These are phyloP conservation scores for Nematolebias whitei DNA, from an alignment of 2,113 vertebrate species.

Conservation along the genomic window DNA sequence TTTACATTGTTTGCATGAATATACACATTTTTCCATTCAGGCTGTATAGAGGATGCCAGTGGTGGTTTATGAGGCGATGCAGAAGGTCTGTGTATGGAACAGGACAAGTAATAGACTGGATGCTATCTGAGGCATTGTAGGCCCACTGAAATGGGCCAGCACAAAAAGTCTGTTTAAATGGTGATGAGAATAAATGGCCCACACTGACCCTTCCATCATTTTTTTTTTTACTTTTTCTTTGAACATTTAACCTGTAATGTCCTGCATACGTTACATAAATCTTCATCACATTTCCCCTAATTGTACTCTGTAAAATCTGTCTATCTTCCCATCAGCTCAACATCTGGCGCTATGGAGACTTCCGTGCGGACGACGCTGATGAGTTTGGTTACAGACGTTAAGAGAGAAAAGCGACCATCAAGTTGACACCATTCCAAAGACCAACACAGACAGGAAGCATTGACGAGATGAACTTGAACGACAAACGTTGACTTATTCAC, in stretches of 20 bases:
- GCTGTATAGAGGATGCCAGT: slow-evolving; percentile 20
- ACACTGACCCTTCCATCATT: neutral
- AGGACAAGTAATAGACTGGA: slow-evolving; percentile 51
- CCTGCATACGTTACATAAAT: slow-evolving; percentile 13
- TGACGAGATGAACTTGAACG: slow-evolving; percentile 59
- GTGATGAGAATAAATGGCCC: slow-evolving; percentile 16
- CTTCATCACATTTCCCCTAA: slow-evolving; percentile 25
- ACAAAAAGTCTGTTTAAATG: slow-evolving; percentile 33
- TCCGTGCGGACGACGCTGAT: slow-evolving; percentile 88
- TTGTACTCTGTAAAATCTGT: slow-evolving; percentile 14
- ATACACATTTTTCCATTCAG: slow-evolving; percentile 4
- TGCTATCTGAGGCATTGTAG: slow-evolving; percentile 16
- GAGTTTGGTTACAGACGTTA: slow-evolving; percentile 90
- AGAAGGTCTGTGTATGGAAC: slow-evolving; percentile 39
- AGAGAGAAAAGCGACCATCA: slow-evolving; percentile 54
- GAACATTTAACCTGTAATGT: slow-evolving; percentile 40
- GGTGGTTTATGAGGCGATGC: slow-evolving; percentile 51
- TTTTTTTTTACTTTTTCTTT: neutral
- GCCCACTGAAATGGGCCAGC: slow-evolving; percentile 32
- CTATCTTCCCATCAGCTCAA: slow-evolving; percentile 82
- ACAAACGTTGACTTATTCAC: slow-evolving; percentile 69
- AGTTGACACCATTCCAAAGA: slow-evolving; percentile 74
- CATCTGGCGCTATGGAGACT: slow-evolving; percentile 94
- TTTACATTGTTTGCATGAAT: slow-evolving; percentile 1
- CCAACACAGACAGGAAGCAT: slow-evolving; percentile 53